A percentile compares a stretch with the other conserved stretches of the same genome.
Evolutionary conservation across 1,140 invertebrate species (phyloP).

Genomic region (Megathymus violae): DNA sequence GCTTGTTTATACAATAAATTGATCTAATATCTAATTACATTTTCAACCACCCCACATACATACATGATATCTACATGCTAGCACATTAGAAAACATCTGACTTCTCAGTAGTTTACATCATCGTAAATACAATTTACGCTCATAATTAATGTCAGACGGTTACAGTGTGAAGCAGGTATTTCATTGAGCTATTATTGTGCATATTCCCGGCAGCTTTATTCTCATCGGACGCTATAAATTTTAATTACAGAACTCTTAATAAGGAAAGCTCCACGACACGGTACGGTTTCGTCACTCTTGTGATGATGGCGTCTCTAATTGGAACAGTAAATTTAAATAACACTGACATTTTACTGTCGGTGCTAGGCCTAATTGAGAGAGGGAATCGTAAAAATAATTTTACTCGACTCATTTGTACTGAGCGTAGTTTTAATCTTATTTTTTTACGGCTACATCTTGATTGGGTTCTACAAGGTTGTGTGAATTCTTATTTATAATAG

Average conservation of each 20-base stretch:
- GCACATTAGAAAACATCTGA: conserved; percentile 17
- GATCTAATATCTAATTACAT: too few relatives aligned
- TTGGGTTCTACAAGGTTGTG: conserved; percentile 56
- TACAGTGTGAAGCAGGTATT: conserved; percentile 48
- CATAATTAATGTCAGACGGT: conserved; percentile 29
- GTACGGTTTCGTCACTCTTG: conserved; percentile 68
- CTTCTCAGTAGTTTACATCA: conserved; percentile 16
- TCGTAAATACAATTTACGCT: conserved; percentile 35
- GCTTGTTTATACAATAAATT: too few relatives aligned
- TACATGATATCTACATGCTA: not conserved
- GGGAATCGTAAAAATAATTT: conserved; percentile 82
- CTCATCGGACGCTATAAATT: conserved; percentile 67
- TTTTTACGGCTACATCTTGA: conserved; percentile 67
- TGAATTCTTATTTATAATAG: conserved; percentile 58
- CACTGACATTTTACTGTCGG: conserved; percentile 77
- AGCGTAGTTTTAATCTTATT: conserved; percentile 76
- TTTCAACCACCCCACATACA: too few relatives aligned
- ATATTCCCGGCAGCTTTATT: conserved; percentile 44
- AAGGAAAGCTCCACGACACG: conserved; percentile 76
- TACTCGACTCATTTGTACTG: conserved; percentile 77
- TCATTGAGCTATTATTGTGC: conserved; percentile 57
- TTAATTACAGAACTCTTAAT: conserved; percentile 82
- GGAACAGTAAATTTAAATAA: conserved; percentile 82
- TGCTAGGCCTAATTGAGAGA: conserved; percentile 78
- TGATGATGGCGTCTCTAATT: conserved; percentile 80